Evolutionary conservation across 1,140 invertebrate species (phyloP), one percentile per base, ranked within the genome.

Genomic region (Formica selysi): DNA sequence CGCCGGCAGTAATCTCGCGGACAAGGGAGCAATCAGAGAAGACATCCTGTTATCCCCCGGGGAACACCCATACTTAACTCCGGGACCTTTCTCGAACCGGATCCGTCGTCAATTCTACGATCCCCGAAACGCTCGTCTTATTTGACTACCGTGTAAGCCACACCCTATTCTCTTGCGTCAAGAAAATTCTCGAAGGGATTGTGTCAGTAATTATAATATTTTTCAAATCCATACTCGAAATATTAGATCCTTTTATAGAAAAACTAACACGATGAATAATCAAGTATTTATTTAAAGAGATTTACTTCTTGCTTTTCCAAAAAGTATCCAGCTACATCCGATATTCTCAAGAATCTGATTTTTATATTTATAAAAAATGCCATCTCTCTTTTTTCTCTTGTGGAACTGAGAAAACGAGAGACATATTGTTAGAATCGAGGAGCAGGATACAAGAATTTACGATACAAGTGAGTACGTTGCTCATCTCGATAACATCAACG

Each of bases 1-100:
- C 44, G 44, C n/a, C 32, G 32, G 57, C 57, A 85, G 86, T 91
- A 92, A 92, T 92, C 91, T 90, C 86, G 79, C 67, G 87, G 91
- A 93, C 92, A 93, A 93, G 90, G 86, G 90, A 85, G 90, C 91
- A 92, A 93, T 93, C 92, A 92, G 87, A 92, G 87, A 88, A 51
- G 90, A 90, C 91, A 93, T 92, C 89, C 91, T 93, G 92, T 93
- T 92, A 93, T 93, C 91, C 92, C 86, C 73, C 7, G 78, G 90
- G 91, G 89, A 91, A 92, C 91, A 92, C 89, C 91, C 91, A 91
- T 92, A 87, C 80, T 92, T 90, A 89, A 91, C 83, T 87, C 41
- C 36, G 36, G 41, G 44, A 64, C 36, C 70, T 76, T 48, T 61
- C 61, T 74, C 87, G 88, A 91, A 92, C 92, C 87, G 78, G 87